Evolutionary conservation across 2,888 invertebrate species (phyloP), one percentile per base, ranked within the genome.

Genomic region (Standfussiana lucernea): DNA sequence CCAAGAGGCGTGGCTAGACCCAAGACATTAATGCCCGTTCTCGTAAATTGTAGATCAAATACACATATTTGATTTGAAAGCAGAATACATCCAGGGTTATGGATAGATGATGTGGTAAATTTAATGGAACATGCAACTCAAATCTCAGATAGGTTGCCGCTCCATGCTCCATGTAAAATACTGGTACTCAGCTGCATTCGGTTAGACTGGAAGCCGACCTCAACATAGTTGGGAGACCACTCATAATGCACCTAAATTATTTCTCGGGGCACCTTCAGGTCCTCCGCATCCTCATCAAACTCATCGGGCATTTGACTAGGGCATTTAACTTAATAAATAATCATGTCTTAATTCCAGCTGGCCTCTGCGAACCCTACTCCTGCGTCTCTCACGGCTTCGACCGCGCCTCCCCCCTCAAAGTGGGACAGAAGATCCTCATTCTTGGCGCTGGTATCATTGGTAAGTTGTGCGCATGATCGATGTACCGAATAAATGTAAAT

Each of bases 391-490:
- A 98, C 84, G 98, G 98, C 0, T 97, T 97, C 95, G 97, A 98
- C 86, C 96, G 97, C 70, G 97, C 98, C 2, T 95, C 97, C 24
- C 97, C 98, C 0, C 92, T 98, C 10, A 90, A 96, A 0, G 95
- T 98, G 0, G 98, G 98, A 0, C 91, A 96, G 56, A 97, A 97
- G 82, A 97, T 98, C 32, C 95, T 98, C 0, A 93, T 98, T 0
- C 95, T 97, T 0, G 98, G 98, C 0, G 98, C 98, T 72, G 98
- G 98, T 1, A 98, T 98, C 67, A 98, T 98, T 83, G 98, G 98
- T 90, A 83, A 92, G 93, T 88, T 47, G 35, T 73, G 35, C 64
- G 32, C 15, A 32, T 11, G 0, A 24, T n/a, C 1, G 21, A 13
- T 13, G 18, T 35, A 11, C 3, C 10, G 0, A 37, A 7, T 40